Base-by-base conservation (phyloP, 2,113 vertebrate species). In the Sceloporus undulatus region DNA sequence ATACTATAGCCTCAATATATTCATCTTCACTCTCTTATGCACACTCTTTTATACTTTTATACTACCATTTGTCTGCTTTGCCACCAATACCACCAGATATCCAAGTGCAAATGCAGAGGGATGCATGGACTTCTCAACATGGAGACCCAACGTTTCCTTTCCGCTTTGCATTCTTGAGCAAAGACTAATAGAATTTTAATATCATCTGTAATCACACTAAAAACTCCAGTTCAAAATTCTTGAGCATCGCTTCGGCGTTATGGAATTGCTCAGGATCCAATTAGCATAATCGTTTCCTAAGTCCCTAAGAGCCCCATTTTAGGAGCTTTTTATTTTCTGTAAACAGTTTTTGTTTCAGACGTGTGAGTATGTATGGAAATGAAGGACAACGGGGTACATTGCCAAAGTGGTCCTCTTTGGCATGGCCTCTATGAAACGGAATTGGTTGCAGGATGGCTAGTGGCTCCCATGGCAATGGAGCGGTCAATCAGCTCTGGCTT, bases 141-240 rank as follows among this genome's bases (percentile, higher is more conserved):
- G 40, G 23, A 38, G 3, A 59, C 18, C 1, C 3, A 38, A 21
- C n/a, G 16, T 14, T 6, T n/a, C 9, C 79, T 52, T 38, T 25
- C 79, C 23, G 4, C n/a, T 21, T 91, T 66, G 9, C 78, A 82
- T 94, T 66, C 73, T 92, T 92, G 91, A 93, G 93, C 18, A 70
- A 89, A 87, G 91, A 84, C 92, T 95, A 95, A 95, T 94, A 95
- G 95, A 95, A 96, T 95, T 96, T 96, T 95, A 95, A 95, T 95
- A 95, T 75, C 85, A 95, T 94, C 93, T 90, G 95, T 96, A 96
- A 96, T 95, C 95, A 95, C 94, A 94, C 91, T 94, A 95, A 95
- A 96, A 96, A 94, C 91, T 92, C 93, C 93, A 93, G 94, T 95
- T 95, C 95, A 95, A 90, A 93, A 95, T 95, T 96, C 93, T 95